These are phyloP conservation scores for Prunella fulvescens DNA, from an alignment of 2,113 vertebrate species.

Conservation along the genomic window DNA sequence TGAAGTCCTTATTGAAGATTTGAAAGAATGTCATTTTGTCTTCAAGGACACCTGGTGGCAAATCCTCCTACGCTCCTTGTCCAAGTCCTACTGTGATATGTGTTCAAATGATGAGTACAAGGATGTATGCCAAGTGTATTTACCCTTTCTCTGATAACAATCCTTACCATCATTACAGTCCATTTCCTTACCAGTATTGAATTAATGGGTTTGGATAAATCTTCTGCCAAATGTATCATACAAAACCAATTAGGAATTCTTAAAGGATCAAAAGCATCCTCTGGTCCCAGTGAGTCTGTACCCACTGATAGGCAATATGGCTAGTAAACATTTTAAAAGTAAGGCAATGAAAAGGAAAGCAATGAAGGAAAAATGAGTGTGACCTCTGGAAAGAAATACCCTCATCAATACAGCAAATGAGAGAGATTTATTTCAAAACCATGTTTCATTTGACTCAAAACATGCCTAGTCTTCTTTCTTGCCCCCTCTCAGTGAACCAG, in stretches of 20 bases:
- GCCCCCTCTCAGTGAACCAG: neutral
- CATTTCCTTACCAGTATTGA: slow-evolving; percentile 65
- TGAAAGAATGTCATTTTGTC: neutral
- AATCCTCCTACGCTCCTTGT: slow-evolving; percentile 16
- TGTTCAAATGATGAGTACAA: slow-evolving; percentile 38
- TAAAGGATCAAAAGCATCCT: slow-evolving; percentile 47
- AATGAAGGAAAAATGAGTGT: neutral
- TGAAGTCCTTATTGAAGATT: slow-evolving; percentile 3
- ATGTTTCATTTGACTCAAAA: neutral
- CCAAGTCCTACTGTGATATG: neutral
- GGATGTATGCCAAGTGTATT: slow-evolving; percentile 62
- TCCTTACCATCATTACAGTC: slow-evolving; percentile 55
- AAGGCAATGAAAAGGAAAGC: neutral
- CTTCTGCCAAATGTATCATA: slow-evolving; percentile 62
- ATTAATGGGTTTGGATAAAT: slow-evolving; percentile 65
- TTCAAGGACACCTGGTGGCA: neutral
- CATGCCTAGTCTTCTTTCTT: neutral
- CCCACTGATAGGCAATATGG: neutral
- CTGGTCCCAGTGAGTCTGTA: slow-evolving; percentile 23
- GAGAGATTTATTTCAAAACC: neutral
- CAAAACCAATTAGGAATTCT: slow-evolving; percentile 64
- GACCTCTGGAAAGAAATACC: neutral
- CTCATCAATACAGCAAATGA: neutral
- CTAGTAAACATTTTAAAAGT: slow-evolving; percentile 10
- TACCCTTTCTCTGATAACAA: slow-evolving; percentile 51